A percentile compares a stretch with the other conserved stretches of the same genome.
These are phyloP conservation scores for Echinops telfairi DNA, from an alignment of 2,113 vertebrate species.

Conservation along the genomic window DNA sequence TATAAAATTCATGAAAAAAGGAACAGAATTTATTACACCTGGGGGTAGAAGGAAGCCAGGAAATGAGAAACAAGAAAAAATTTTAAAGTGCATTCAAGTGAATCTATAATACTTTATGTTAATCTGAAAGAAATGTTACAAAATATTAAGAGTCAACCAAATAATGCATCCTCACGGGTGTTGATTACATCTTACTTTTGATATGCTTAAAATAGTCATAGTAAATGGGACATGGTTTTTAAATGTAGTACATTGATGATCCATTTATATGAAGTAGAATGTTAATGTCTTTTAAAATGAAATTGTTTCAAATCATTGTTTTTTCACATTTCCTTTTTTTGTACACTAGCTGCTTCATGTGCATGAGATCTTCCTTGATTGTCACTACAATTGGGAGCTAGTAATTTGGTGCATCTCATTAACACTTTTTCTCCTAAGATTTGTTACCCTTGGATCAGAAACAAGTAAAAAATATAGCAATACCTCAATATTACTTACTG, in stretches of 20 bases:
- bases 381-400: slow-evolving; percentile 99
- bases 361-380: slow-evolving; percentile 97
- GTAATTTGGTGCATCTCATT: slow-evolving; percentile 97
- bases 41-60: not conserved
- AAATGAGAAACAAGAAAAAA: not conserved
- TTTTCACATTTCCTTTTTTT: slow-evolving; percentile 36
- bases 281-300: slow-evolving; percentile 34
- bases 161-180: not conserved
- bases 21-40: not conserved
- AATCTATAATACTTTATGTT: not conserved
- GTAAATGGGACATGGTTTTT: not conserved
- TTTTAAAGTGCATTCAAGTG: slow-evolving; percentile 6
- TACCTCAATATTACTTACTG: slow-evolving; percentile 99
- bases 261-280: slow-evolving; percentile 2
- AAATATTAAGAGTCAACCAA: slow-evolving; percentile 38
- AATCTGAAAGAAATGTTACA: slow-evolving; percentile 26
- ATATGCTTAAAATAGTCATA: slow-evolving; percentile 23
- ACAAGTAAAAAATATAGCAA: slow-evolving; percentile 99
- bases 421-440: slow-evolving; percentile 97
- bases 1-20: slow-evolving; percentile 33
- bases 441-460: slow-evolving; percentile 98
- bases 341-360: slow-evolving; percentile 92
- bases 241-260: not conserved
- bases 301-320: not conserved
- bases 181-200: not conserved